Base-by-base conservation (phyloP, 2,113 vertebrate genomes). In the Cairina moschata region DNA sequence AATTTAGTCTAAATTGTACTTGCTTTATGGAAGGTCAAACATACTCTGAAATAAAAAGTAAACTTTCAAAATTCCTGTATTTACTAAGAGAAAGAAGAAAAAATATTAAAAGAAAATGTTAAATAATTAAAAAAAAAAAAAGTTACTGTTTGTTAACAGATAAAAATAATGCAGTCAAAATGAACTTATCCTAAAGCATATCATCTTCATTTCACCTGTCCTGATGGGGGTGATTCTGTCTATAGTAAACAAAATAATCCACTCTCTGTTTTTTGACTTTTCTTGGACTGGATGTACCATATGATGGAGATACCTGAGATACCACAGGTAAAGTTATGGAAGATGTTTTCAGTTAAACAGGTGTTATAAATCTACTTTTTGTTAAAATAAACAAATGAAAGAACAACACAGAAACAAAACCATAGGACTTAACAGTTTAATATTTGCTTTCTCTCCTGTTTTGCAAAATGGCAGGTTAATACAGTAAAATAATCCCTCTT, bases 321-420 rank as follows among this genome's bases (percentile, higher is more conserved):
- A 73, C 4, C 4, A 48, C 13, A 36, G 16, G 13, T 26, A 74
- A 91, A 75, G 1, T 34, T 75, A n/a, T 6, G 29, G 38, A 22
- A 56, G 55, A 88, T 28, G 2, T 54, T 73, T 94, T 87, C 29
- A 71, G 31, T 74, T 78, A 44, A 48, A 50, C 13, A 71, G 17
- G 4, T 32, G 3, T 29, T 80, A 81, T 12, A 73, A 4, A 17
- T 52, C 0, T 58, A 1, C 11, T 21, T 29, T 32, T 23, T 46
- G 66, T 67, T 23, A 58, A 72, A 50, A 59, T 12, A 66, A 75
- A 58, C 29, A 17, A 14, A 6, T 20, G 25, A 34, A 29, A 9
- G 46, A n/a, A 13, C 2, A 58, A 1, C 0, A 2, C 7, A 48
- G 46, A 48, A 4, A 26, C 8, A 26, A n/a, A 56, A 0, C 4